Evolutionary conservation across 2,888 invertebrate genomes (phyloP), one percentile per base, ranked within the genome.

Genomic region (Epistrophella euchroma): DNA sequence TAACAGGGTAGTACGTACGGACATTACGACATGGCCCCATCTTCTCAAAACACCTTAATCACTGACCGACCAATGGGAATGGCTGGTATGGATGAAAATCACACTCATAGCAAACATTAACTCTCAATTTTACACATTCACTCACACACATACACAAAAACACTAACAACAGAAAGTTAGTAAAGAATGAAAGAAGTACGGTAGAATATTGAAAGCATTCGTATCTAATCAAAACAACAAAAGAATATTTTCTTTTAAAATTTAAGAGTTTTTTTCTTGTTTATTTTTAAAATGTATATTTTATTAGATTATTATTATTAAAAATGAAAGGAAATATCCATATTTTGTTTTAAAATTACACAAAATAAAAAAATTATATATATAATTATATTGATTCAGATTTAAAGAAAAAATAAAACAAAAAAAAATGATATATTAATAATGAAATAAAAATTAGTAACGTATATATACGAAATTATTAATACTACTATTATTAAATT

Each of bases 71-170:
- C 22, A n/a, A n/a, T 66, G 47, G 66, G 66, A 66, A 66, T 47
- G 32, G 47, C 32, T 72, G 64, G 75, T 74, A 71, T 78, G 73
- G 68, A 71, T 56, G 22, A 6, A 60, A 56, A 79, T 62, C 45
- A 64, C 37, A 25, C 71, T 80, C 80, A 66, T 84, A 72, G n/a
- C n/a, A 55, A 71, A 66, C 78, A 66, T 75, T 64, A 89, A 88
- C 88, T 89, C 89, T 90, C 89, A 90, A 90, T 90, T 88, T 90
- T 89, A 89, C 62, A 88, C 77, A 88, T 28, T 28, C 25, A 52
- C 60, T 73, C 72, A 70, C 73, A 43, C 70, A 88, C 75, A 76
- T 47, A 88, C 77, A 88, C 47, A 70, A 62, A 76, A 62, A 76
- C 52, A 43, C 73, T 72, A 71, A 74, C 66, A 52, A 81, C 56